Evolutionary conservation across 1,140 invertebrate genomes (phyloP).

Genomic region (Lepidurus arcticus): DNA sequence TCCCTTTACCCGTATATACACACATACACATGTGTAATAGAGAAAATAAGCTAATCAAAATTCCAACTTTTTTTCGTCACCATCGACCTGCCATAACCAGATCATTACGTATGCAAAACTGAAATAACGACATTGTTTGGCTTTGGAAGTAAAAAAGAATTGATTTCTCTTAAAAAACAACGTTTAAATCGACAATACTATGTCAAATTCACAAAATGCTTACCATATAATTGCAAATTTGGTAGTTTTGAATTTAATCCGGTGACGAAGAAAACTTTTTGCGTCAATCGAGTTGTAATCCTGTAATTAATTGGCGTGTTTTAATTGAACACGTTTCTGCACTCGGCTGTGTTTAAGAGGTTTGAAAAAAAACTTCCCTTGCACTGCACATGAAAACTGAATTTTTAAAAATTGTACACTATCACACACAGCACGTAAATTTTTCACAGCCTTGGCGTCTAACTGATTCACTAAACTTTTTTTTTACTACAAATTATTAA

Average conservation of each 20-base stretch:
- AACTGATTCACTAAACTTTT: no score
- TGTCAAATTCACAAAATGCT: background rate
- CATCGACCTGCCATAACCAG: background rate
- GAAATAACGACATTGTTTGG: background rate
- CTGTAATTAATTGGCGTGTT: background rate
- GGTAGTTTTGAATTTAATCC: background rate
- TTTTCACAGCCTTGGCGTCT: no score
- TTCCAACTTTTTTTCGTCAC: background rate
- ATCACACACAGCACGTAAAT: no score
- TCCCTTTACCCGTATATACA: background rate
- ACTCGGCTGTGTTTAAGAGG: no score
- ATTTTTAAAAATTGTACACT: no score
- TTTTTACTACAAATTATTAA: no score
- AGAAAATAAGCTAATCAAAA: conserved; percentile 1
- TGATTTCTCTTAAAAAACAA: background rate
- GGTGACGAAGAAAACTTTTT: background rate
- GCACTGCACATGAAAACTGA: no score
- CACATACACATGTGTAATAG: background rate
- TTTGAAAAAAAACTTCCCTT: no score
- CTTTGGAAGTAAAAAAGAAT: background rate
- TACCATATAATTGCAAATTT: background rate
- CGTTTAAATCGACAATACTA: background rate
- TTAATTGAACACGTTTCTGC: background rate
- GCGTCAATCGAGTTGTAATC: background rate
- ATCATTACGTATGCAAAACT: background rate